Base-by-base conservation (phyloP, 2,888 invertebrate species). In the Alsophila aescularia region DNA sequence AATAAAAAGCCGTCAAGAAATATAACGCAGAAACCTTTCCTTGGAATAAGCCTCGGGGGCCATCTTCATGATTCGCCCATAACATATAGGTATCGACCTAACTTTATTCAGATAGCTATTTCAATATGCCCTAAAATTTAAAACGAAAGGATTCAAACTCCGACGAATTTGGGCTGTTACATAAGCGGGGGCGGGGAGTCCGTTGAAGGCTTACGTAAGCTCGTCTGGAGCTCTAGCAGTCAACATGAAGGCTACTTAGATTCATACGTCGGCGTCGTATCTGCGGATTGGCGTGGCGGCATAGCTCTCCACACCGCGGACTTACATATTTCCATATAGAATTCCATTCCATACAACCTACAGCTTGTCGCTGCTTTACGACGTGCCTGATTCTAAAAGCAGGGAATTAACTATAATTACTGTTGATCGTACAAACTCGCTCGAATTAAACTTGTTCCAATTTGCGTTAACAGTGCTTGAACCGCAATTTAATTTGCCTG, bases 121-220 rank as follows among this genome's bases (percentile, higher is more conserved):
- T 73, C 72, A 75, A 75, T 76, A 74, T 73, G 71, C 67, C 64
- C 70, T 64, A 67, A 78, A 79, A 79, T 75, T 77, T 69, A 71
- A 75, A 72, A 67, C 63, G 67, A 62, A 69, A 69, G 72, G 73
- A 77, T 79, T n/a, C 77, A 79, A 79, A 76, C 70, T 75, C 64
- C 54, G 62, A 68, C 69, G 68, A 74, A 85, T 80, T 79, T 79
- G 79, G 74, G 57, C 73, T 80, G 88, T 90, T 90, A 90, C 81
- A 86, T 90, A 90, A 90, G 83, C 78, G 79, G 78, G 79, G 85
- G 82, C 71, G 85, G 80, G 78, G 82, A 74, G 68, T 62, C 68
- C 67, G 72, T 64, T 66, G 74, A 75, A 77, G 71, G 82, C 86
- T 90, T 90, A 90, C 88, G 90, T 90, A 90, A 90, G 85, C 75